A percentile compares a stretch with the other conserved stretches of the same genome.
These are phyloP conservation scores for Choristoneura fumiferana DNA, from an alignment of 1,140 invertebrate genomes.

Conservation along the genomic window DNA sequence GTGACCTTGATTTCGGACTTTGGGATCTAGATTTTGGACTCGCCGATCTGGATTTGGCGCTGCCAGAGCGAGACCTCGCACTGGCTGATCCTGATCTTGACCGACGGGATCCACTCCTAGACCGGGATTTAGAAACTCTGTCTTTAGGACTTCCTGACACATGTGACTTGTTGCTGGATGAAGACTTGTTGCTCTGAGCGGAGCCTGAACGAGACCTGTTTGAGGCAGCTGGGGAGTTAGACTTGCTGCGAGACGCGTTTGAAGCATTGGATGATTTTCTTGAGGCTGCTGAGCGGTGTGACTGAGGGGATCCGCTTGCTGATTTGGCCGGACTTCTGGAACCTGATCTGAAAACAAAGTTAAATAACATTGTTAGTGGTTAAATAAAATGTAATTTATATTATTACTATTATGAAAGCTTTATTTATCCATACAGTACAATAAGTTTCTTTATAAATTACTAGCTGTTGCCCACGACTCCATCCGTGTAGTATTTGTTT, in stretches of 20 bases:
- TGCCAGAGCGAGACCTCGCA: conserved; percentile 63
- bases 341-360: conserved; percentile 49
- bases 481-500: too few relatives aligned
- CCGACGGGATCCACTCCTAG: conserved; percentile 56
- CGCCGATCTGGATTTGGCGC: conserved; percentile 50
- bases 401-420: too few relatives aligned
- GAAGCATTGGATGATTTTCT: conserved; percentile 63
- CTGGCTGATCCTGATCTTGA: conserved; percentile 73
- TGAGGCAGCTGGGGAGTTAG: conserved; percentile 64
- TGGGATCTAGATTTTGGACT: conserved; percentile 64
- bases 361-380: neutral
- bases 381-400: conserved; percentile 18
- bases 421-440: too few relatives aligned
- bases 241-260: conserved; percentile 64
- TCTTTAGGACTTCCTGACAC: conserved; percentile 52
- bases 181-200: conserved; percentile 63
- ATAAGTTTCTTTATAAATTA: too few relatives aligned
- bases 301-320: conserved; percentile 65
- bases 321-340: conserved; percentile 67
- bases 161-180: conserved; percentile 66
- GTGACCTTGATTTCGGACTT: conserved; percentile 57
- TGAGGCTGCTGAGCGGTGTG: conserved; percentile 50
- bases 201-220: conserved; percentile 58
- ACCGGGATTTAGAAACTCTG: conserved; percentile 52
- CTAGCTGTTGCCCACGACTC: too few relatives aligned